These are phyloP conservation scores for Trissonchulus latispiculum DNA, from an alignment of 2,888 invertebrate genomes.

Conservation along the genomic window DNA sequence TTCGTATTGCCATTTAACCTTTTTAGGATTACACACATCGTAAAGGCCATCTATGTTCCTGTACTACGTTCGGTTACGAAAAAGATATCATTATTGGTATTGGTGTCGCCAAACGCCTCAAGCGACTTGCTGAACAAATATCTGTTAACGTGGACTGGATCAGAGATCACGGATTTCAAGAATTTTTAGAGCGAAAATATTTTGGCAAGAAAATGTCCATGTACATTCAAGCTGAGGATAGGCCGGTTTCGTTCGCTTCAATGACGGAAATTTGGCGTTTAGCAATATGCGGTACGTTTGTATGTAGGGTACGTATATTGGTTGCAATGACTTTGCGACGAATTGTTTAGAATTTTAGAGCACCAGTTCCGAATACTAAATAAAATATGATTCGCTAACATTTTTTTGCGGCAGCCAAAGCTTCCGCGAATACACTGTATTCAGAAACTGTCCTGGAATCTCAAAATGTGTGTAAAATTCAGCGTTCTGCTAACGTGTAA, in stretches of 20 bases:
- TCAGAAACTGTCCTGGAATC: no score
- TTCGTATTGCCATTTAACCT: background rate
- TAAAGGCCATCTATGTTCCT: background rate
- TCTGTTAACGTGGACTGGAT: no score
- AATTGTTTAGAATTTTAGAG: no score
- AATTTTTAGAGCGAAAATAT: background rate
- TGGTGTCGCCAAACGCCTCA: background rate
- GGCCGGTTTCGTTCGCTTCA: background rate
- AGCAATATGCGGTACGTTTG: no score
- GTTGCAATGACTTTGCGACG: no score
- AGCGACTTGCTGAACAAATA: background rate
- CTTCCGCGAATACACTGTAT: no score
- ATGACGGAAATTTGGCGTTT: background rate
- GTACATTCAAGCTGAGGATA: background rate
- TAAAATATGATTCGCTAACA: no score
- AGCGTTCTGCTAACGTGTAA: no score
- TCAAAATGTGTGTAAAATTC: no score
- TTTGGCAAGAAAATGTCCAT: background rate
- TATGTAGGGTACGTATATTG: no score
- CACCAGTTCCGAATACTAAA: no score
- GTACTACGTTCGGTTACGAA: background rate
- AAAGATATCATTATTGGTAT: background rate
- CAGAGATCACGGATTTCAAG: background rate
- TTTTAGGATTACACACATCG: background rate
- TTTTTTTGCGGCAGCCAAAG: no score